Evolutionary conservation across 2,113 vertebrate genomes (phyloP).

Genomic region (Sitta europaea): DNA sequence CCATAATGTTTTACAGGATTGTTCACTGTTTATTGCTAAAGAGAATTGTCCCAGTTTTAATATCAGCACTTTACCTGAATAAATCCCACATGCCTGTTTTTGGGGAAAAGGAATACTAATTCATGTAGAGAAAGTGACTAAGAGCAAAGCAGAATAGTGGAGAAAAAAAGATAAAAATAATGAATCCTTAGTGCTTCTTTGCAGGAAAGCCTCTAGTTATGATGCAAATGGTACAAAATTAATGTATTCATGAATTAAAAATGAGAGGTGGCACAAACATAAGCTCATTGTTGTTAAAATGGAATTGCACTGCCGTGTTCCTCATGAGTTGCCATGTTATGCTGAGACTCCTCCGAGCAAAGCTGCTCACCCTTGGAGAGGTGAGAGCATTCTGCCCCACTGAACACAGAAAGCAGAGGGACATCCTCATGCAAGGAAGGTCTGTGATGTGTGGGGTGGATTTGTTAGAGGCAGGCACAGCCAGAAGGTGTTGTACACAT

Average conservation of each 20-base stretch:
- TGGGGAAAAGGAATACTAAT: neutral
- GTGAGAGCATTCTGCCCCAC: neutral
- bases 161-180: neutral
- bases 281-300: neutral
- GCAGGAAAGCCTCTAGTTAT: neutral
- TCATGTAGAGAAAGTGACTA: neutral
- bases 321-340: neutral
- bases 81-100: neutral
- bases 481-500: neutral
- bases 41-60: neutral
- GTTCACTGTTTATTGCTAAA: neutral
- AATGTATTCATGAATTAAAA: neutral
- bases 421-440: fast-evolving
- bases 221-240: neutral
- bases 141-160: neutral
- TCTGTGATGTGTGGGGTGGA: neutral
- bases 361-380: neutral
- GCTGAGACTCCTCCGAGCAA: neutral
- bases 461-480: neutral
- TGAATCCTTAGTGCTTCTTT: neutral
- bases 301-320: neutral
- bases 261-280: neutral
- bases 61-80: neutral
- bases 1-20: neutral
- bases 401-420: neutral